Evolutionary conservation across 2,797 vertebrate species (phyloP), one percentile per base, ranked within the genome.

Genomic region (Esox lucius): DNA sequence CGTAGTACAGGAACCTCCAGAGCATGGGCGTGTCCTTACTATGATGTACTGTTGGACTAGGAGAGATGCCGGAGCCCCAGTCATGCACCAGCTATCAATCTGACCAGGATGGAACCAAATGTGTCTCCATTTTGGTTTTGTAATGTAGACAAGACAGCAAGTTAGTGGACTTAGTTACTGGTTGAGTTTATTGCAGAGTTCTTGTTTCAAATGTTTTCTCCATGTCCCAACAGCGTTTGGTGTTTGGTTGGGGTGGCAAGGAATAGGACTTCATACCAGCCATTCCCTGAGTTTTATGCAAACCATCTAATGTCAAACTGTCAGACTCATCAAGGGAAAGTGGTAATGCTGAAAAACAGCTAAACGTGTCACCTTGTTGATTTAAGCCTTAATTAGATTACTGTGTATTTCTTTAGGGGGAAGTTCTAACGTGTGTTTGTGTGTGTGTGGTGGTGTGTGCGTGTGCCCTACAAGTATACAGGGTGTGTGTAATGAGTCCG

Each of bases 41-140:
- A 70, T 33, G 84, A 73, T 87, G 86, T 84, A 75, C 64, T 74
- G 71, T 82, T 77, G 79, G 75, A 82, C 85, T 85, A 85, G 82
- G 90, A 88, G 90, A 89, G 90, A 92, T 93, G 91, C 91, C 91
- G 92, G 84, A 59, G 83, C 86, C 86, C 88, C 77, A 81, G 64
- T 61, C 71, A 80, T 72, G 22, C 31, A 67, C 70, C 72, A 82
- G 56, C 79, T n/a, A 73, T 75, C 80, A 33, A 76, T 75, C 79
- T 81, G 85, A 77, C 71, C 68, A 82, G 56, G 81, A 51, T 79
- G 65, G 24, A 75, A 76, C 68, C 67, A 8, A 71, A 78, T 79
- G 2, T 62, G 2, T n/a, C 7, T 19, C 24, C 12, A 24, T 74
- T 51, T 35, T 64, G 68, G 39, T 48, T 49, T 42, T 15, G 16